Evolutionary conservation across 2,888 invertebrate genomes (phyloP), one percentile per base, ranked within the genome.

Genomic region (Trissolcus japonicus): DNA sequence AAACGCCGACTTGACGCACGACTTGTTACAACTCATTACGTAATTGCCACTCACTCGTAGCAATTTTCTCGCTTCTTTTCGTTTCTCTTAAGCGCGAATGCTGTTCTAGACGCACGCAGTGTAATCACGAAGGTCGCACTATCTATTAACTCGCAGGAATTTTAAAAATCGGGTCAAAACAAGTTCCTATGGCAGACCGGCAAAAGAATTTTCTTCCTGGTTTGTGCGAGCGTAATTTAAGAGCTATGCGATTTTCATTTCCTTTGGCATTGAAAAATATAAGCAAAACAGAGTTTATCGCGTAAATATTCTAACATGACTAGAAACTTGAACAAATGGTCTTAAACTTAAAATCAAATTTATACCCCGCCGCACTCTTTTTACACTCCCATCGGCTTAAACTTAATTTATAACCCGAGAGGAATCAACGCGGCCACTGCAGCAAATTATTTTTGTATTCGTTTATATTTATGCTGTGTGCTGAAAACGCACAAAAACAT

Each of bases 1-100:
- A 57, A 63, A 56, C 62, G 56, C 46, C 13, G 35, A 55, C 62
- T 59, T 72, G 63, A 72, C 50, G 59, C 59, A 63, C 66, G 67
- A 73, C 67, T 74, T 74, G 62, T 62, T 74, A 62, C 50, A 61
- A 56, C 40, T 46, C 35, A 35, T 72, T 72, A 72, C 17, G 21
- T 65, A 65, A 72, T 72, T 63, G 55, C 29, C 29, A 48, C 62
- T 48, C 48, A 48, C 43, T 41, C 13, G 43, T 35, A 19, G 53
- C 43, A 13, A 54, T 62, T 62, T 43, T 54, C 29, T 29, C 13
- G 41, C 46, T 55, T 46, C n/a, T 41, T 63, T 46, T 17, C 50
- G 17, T 51, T 67, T 43, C 21, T 51, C n/a, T 16, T 35, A n/a
- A 35, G 6, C 29, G 11, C 41, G 17, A 19, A 53, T 59, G 40